These are phyloP conservation scores for Trimorus sp. DNA, from an alignment of 2,888 invertebrate species.

Conservation along the genomic window DNA sequence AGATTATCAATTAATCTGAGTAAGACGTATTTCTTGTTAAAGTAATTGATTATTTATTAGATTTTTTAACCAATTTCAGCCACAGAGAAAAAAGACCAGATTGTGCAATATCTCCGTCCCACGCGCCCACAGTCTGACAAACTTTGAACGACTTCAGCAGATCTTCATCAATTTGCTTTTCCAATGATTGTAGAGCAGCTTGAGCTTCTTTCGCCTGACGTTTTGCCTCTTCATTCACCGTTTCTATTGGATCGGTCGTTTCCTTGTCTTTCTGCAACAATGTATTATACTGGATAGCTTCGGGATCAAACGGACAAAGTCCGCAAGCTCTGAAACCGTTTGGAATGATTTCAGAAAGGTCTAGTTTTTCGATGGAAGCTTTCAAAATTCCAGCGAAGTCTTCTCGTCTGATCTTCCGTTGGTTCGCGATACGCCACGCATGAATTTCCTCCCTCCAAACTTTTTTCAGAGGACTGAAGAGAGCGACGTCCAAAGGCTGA, in stretches of 20 bases:
- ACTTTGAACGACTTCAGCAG: constrained; percentile 5
- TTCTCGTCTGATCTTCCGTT: constrained; percentile 11
- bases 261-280: constrained; percentile 3
- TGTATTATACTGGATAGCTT: constrained; percentile 8
- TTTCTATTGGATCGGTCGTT: neutral
- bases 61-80: constrained; percentile 1
- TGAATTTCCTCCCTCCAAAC: neutral
- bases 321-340: constrained; percentile 18
- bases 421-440: constrained; percentile 4
- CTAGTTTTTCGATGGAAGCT: constrained; percentile 1
- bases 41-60: constrained; percentile 5
- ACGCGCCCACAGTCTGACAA: constrained; percentile 10
- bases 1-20: too few relatives aligned
- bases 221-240: neutral
- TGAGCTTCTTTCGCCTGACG: neutral
- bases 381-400: constrained; percentile 14
- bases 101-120: constrained; percentile 10
- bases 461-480: constrained; percentile 15
- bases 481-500: constrained; percentile 15
- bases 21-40: too few relatives aligned
- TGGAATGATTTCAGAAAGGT: constrained; percentile 17
- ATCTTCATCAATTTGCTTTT: constrained; percentile 1
- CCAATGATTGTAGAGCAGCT: neutral
- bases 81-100: constrained; percentile 12
- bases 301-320: constrained; percentile 19